These are phyloP conservation scores for Ectropis grisescens DNA, from an alignment of 1,140 invertebrate genomes.

Conservation along the genomic window DNA sequence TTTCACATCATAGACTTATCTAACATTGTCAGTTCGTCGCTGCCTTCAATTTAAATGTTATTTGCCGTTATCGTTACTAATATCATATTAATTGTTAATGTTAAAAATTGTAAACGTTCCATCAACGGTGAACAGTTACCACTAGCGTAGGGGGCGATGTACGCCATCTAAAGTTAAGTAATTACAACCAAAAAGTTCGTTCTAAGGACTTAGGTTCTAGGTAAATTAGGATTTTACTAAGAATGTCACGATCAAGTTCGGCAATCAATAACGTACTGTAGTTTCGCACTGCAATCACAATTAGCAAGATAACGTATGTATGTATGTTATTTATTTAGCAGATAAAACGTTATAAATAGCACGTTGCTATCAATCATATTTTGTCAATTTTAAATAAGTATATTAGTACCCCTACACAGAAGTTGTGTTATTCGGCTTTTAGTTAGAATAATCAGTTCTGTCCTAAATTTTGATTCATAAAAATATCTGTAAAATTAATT, in stretches of 20 bases:
- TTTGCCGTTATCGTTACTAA: conserved; percentile 44
- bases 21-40: conserved; percentile 39
- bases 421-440: too few species aligned
- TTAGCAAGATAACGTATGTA: too few species aligned
- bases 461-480: too few species aligned
- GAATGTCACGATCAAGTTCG: conserved; percentile 15
- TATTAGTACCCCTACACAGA: too few species aligned
- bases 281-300: too few species aligned
- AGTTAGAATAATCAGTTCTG: too few species aligned
- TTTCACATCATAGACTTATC: conserved; percentile 26
- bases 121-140: conserved; percentile 69
- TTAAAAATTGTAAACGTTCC: conserved; percentile 57
- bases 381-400: too few species aligned
- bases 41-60: conserved; percentile 42
- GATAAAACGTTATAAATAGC: too few species aligned
- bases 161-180: conserved; percentile 52
- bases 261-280: not conserved
- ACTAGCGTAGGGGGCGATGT: conserved; percentile 47
- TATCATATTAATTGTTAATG: conserved; percentile 47
- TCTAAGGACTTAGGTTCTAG: conserved; percentile 67
- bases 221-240: conserved; percentile 24
- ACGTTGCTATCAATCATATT: too few species aligned
- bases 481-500: too few species aligned
- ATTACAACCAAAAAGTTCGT: conserved; percentile 68
- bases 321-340: too few species aligned